These are phyloP conservation scores for Melanotaenia boesemani DNA, from an alignment of 2,797 vertebrate genomes.

Conservation along the genomic window DNA sequence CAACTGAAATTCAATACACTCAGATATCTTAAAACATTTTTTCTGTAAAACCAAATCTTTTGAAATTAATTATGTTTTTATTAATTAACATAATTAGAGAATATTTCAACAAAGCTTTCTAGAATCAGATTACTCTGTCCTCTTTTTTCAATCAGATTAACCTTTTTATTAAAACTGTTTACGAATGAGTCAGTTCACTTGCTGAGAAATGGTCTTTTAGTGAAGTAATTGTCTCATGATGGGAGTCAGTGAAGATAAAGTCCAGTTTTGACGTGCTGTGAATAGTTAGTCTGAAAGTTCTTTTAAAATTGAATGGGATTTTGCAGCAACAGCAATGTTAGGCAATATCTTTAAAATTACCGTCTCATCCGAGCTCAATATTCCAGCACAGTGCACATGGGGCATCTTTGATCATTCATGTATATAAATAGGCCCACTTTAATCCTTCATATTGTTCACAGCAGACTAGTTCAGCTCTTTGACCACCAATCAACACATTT, in stretches of 20 bases:
- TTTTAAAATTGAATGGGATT: conserved; percentile 20
- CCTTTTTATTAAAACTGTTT: background rate
- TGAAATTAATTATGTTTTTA: background rate
- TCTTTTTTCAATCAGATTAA: background rate
- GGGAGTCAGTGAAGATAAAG: background rate
- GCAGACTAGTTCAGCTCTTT: conserved; percentile 63
- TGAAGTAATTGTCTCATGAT: conserved; percentile 7
- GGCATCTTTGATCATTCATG: conserved; percentile 61
- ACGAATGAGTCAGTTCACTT: conserved; percentile 10
- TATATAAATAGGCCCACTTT: conserved; percentile 55
- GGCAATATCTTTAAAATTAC: conserved; percentile 30
- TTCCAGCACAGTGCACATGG: conserved; percentile 36
- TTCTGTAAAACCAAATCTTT: background rate
- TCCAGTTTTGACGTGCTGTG: conserved; percentile 3
- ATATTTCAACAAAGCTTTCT: background rate
- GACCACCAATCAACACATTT: conserved; percentile 53
- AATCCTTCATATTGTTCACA: conserved; percentile 50
- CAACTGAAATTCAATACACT: background rate
- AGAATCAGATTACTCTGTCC: background rate
- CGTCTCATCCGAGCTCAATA: conserved; percentile 35
- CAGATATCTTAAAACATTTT: background rate
- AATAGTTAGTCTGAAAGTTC: conserved; percentile 11
- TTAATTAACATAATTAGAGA: background rate
- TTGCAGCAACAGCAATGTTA: conserved; percentile 9
- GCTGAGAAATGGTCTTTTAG: conserved; percentile 15